Percentiles rank a stretch among this genome's conserved stretches.
These are phyloP conservation scores for Pseudomugil gertrudae DNA, from an alignment of 2,797 vertebrate genomes.

Conservation along the genomic window DNA sequence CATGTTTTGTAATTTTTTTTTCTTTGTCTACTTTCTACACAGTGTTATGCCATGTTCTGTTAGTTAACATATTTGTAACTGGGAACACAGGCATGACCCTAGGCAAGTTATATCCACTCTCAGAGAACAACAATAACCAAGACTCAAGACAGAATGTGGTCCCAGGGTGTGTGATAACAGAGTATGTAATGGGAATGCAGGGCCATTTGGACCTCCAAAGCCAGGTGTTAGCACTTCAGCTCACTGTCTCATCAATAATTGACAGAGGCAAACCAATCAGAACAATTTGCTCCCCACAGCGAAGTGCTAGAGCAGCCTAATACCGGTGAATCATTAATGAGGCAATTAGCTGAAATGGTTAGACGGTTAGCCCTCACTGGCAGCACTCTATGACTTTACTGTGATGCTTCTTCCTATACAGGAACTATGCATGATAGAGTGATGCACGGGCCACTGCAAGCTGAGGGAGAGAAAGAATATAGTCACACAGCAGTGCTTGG, in stretches of 20 bases:
- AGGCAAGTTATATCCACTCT: conserved; percentile 58
- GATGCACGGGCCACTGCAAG: conserved; percentile 47
- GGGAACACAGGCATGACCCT: conserved; percentile 62
- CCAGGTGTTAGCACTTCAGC: conserved; percentile 84
- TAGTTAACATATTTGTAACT: conserved; percentile 58
- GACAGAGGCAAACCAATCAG: conserved; percentile 86
- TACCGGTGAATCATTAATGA: conserved; percentile 87
- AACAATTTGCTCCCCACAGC: conserved; percentile 86
- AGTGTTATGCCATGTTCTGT: conserved; percentile 42
- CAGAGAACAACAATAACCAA: conserved; percentile 47
- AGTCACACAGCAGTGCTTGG: conserved; percentile 32
- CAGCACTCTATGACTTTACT: conserved; percentile 73
- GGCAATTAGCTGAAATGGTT: conserved; percentile 86
- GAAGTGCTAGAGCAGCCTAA: conserved; percentile 84
- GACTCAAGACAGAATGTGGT: conserved; percentile 60
- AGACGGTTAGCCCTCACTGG: conserved; percentile 77
- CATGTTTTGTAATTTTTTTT: background rate
- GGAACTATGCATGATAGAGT: conserved; percentile 56
- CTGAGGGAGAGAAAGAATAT: conserved; percentile 21
- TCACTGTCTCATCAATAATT: conserved; percentile 87
- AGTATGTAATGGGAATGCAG: conserved; percentile 74
- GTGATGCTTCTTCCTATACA: conserved; percentile 51
- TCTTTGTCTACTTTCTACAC: conserved; percentile 49
- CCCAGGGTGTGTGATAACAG: conserved; percentile 70
- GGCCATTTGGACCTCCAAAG: conserved; percentile 80